Evolutionary conservation across 2,888 invertebrate genomes (phyloP), one percentile per base, ranked within the genome.

Genomic region (Mimachlamys varia): DNA sequence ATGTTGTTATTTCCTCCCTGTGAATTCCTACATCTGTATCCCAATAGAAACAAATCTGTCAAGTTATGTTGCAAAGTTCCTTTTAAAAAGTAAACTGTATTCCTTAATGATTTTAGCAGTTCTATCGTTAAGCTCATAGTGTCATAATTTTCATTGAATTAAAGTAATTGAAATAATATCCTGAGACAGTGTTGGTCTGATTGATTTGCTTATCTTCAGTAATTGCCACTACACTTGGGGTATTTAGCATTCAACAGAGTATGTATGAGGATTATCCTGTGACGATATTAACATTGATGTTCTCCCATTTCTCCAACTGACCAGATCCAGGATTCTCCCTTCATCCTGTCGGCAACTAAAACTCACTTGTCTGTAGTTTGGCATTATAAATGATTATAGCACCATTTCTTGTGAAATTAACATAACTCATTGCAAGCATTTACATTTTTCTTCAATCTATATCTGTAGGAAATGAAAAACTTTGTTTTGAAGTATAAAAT

Each of bases 231-330:
- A 58, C n/a, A 58, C 58, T 0, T 22, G 33, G 27, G 76, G 76
- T 76, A 19, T 19, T 53, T 33, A 76, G 19, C 27, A 76, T 10
- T 27, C 27, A 62, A n/a, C 76, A 12, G 27, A 58, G n/a, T n/a
- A 58, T 17, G 58, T 58, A 58, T 58, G 58, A 22, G 22, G 19
- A 19, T 58, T 76, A 76, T 76, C 33, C 76, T 76, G 76, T 76
- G 76, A 10, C 27, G 27, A 76, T 19, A 53, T 53, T 76, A 76
- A 76, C 76, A 19, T 76, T 27, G 76, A 33, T 76, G 27, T 58
- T 58, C 76, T 76, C 76, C 33, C 27, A 76, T 33, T 76, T 27
- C 27, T 76, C 33, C 76, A 76, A 76, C 76, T 76, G 76, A 76
- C 22, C 12, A 12, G 33, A 4, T n/a, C 76, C 27, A 33, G 76